Conservation (phyloP, 2,888 invertebrate species). For the Pomacea canaliculata region DNA sequence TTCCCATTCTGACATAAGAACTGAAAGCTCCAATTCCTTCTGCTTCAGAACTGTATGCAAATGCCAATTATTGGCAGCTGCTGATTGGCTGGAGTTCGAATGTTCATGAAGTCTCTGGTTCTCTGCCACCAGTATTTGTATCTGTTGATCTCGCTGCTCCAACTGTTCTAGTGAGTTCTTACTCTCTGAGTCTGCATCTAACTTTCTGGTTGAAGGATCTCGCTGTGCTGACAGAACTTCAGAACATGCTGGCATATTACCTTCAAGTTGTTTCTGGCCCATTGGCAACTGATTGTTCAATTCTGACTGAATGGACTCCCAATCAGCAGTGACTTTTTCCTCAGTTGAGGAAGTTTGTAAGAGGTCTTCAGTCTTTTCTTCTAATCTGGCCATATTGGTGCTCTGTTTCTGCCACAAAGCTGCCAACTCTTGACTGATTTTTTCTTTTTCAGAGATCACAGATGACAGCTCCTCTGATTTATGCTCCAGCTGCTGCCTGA, state of each 20-base stretch:
- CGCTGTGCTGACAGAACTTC: not conserved
- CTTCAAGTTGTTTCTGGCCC: not conserved
- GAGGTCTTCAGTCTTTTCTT: not conserved
- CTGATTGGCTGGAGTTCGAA: not conserved
- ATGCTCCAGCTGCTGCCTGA: conserved; percentile 1
- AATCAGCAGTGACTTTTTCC: not conserved
- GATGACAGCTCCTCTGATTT: not conserved
- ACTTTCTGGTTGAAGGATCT: not conserved
- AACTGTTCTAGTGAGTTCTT: not conserved
- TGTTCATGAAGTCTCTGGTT: conserved; percentile 17
- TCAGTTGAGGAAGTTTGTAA: not conserved
- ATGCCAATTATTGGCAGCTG: not conserved
- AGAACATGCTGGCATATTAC: not conserved
- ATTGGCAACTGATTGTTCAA: not conserved
- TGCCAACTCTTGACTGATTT: not conserved
- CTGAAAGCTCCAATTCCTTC: conserved; percentile 2
- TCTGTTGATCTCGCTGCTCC: conserved; percentile 5
- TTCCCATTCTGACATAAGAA: conserved; percentile 8
- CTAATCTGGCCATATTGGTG: not conserved
- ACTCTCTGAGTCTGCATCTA: not conserved
- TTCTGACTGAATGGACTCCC: not conserved
- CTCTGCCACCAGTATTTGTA: conserved; percentile 9
- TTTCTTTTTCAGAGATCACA: not conserved
- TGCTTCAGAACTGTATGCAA: conserved; percentile 4
- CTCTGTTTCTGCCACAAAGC: not conserved